Evolutionary conservation across 2,888 invertebrate species (phyloP).

Genomic region (Microplitis deprimator): DNA sequence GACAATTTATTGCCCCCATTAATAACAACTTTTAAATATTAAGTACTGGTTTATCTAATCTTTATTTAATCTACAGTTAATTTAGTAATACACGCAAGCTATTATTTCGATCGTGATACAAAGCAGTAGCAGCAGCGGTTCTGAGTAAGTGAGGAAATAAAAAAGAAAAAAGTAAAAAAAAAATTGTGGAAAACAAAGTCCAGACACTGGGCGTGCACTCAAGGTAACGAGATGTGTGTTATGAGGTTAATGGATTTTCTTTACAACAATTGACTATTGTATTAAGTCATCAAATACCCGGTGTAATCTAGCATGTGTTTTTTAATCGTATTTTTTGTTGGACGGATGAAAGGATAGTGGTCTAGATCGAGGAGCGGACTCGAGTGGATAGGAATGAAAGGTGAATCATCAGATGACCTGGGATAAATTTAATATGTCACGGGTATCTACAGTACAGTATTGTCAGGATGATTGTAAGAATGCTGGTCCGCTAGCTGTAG

Average conservation of each 20-base stretch:
- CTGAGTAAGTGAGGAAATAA: not conserved
- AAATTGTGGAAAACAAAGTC: slow-evolving; percentile 4
- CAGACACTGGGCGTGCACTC: slow-evolving; percentile 31
- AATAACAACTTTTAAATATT: not conserved
- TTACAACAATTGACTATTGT: not conserved
- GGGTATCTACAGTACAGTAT: slow-evolving; percentile 12
- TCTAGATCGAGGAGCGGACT: not conserved
- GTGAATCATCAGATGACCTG: not conserved
- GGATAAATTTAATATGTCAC: slow-evolving; percentile 14
- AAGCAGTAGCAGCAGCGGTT: not conserved
- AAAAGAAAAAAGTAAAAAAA: not conserved
- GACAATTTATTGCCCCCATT: not conserved
- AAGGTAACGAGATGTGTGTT: slow-evolving; percentile 60
- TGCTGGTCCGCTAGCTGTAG: not conserved
- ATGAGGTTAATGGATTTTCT: slow-evolving; percentile 59
- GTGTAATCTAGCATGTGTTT: slow-evolving; percentile 1
- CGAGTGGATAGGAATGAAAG: slow-evolving; percentile 3
- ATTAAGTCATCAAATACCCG: not conserved
- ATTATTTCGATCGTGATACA: slow-evolving; percentile 36
- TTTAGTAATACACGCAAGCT: slow-evolving; percentile 30
- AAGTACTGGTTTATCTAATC: slow-evolving; percentile 26
- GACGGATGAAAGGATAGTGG: slow-evolving; percentile 22
- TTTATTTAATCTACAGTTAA: not conserved
- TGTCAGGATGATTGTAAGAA: slow-evolving; percentile 28
- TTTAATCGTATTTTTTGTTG: slow-evolving; percentile 37